phyloP scores from a whole-genome alignment of 1,140 invertebrate genomes.

The Megathymus violae region DNA sequence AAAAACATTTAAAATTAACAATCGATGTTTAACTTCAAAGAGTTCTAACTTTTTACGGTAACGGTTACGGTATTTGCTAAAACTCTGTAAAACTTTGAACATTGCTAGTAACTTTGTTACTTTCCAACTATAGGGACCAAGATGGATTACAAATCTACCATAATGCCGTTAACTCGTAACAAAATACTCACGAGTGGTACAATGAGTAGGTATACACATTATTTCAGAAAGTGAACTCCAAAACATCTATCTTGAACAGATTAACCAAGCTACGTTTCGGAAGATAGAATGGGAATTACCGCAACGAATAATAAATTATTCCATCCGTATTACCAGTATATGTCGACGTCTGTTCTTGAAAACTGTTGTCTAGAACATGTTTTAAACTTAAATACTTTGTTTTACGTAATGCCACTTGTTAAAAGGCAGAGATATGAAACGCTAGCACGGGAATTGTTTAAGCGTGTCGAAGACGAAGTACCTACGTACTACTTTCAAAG shows the following conservation, averaged over 20 bases:
- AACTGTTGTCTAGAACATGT: background rate
- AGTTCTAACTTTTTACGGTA: no score
- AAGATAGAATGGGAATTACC: slow-evolving; percentile 7
- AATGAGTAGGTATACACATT: no score
- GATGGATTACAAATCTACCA: background rate
- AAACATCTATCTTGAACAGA: background rate
- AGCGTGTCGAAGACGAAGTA: no score
- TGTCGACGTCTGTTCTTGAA: background rate
- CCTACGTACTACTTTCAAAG: no score
- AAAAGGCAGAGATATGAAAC: no score
- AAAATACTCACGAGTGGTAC: no score
- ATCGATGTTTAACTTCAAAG: no score
- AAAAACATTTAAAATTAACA: no score
- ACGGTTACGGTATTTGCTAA: background rate
- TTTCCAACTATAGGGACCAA: background rate
- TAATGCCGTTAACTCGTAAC: background rate
- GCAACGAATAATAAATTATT: slow-evolving; percentile 14
- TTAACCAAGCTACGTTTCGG: background rate
- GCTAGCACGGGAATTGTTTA: no score
- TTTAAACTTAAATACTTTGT: background rate
- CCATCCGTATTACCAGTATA: background rate
- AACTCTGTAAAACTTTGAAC: background rate
- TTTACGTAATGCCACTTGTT: background rate
- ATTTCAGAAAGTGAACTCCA: no score
- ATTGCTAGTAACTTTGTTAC: background rate